These are phyloP conservation scores for Equus quagga DNA, from an alignment of 2,113 vertebrate genomes.

Conservation along the genomic window DNA sequence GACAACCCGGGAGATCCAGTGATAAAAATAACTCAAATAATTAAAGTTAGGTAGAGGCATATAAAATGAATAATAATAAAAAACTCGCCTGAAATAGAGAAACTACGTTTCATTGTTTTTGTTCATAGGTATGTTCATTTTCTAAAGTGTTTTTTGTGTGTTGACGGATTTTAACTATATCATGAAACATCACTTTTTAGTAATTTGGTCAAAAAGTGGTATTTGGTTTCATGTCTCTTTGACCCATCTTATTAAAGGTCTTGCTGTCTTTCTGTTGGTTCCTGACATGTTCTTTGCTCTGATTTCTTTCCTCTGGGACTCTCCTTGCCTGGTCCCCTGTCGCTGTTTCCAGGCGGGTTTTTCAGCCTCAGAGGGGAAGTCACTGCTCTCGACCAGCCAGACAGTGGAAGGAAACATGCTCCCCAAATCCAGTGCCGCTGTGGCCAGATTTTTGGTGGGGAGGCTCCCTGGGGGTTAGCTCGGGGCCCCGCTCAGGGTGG, in stretches of 20 bases:
- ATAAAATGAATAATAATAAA: neutral
- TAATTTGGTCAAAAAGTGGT: neutral
- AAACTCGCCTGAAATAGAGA: neutral
- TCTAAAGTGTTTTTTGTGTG: neutral
- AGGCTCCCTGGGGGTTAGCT: too few relatives aligned
- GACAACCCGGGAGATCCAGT: neutral
- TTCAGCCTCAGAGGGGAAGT: neutral
- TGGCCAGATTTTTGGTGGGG: neutral
- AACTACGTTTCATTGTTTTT: neutral
- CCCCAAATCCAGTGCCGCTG: fast-evolving
- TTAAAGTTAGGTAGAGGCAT: neutral
- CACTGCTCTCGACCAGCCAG: neutral
- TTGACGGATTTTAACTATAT: neutral
- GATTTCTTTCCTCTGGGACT: neutral
- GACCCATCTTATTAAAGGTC: neutral
- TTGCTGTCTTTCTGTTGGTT: neutral
- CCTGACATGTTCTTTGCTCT: neutral
- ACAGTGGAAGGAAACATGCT: neutral
- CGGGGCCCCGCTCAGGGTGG: fast-evolving
- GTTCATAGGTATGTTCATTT: neutral
- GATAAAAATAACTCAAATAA: neutral
- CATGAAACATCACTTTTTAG: neutral
- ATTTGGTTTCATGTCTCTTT: neutral
- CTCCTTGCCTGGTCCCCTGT: neutral
- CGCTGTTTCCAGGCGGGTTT: neutral